A percentile compares a stretch with the other conserved stretches of the same genome.
phyloP scores from a whole-genome alignment of 1,140 invertebrate species.

The Amphibalanus amphitrite region DNA sequence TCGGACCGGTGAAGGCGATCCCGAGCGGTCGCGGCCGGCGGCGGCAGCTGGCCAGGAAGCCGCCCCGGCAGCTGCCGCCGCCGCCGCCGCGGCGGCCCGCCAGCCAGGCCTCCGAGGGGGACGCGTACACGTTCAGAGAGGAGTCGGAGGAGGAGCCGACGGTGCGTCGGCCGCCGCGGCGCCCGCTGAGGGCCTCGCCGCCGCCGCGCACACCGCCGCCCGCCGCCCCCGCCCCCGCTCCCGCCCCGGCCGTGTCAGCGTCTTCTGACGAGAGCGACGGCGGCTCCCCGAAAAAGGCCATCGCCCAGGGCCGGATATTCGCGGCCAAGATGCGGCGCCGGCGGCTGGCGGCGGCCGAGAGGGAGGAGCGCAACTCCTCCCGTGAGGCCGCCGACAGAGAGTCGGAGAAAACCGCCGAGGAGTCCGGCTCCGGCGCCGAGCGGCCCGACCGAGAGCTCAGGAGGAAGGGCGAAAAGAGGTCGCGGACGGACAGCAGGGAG shows the following conservation, averaged over 20 bases:
- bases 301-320: not conserved
- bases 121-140: not conserved
- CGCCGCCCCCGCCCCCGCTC: too few relatives aligned
- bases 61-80: not conserved
- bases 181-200: too few relatives aligned
- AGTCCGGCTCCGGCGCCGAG: not conserved
- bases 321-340: slow-evolving; percentile 2
- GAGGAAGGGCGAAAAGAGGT: slow-evolving; percentile 5
- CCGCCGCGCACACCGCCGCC: too few relatives aligned
- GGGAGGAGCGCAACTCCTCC: not conserved
- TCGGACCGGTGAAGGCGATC: not conserved
- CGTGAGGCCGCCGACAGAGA: too few relatives aligned
- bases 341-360: not conserved
- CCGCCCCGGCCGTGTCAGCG: too few relatives aligned
- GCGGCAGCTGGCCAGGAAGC: not conserved
- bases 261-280: not conserved
- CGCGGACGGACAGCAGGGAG: not conserved
- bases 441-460: not conserved
- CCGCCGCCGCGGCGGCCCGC: too few relatives aligned
- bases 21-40: too few relatives aligned
- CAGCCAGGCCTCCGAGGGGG: not conserved
- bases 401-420: not conserved
- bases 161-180: not conserved
- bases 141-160: not conserved
- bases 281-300: not conserved